These are phyloP conservation scores for Gambusia affinis DNA, from an alignment of 2,113 vertebrate species.

Conservation along the genomic window DNA sequence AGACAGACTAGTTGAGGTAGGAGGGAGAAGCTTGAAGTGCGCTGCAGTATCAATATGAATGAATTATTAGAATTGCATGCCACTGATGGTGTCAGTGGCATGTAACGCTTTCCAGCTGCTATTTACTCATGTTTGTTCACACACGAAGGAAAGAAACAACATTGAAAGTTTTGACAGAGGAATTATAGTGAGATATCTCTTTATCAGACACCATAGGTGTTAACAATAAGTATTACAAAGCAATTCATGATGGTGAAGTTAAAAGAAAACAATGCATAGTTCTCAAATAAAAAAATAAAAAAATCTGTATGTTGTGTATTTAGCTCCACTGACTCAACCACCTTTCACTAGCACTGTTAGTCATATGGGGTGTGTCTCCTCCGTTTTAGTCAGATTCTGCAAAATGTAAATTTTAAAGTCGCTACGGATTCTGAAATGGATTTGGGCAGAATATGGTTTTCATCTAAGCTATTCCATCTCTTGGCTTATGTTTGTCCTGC, in stretches of 20 bases:
- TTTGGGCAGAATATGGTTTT: not conserved
- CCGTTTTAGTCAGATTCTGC: not conserved
- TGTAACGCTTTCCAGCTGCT: not conserved
- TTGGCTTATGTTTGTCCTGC: not conserved
- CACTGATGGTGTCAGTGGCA: not conserved
- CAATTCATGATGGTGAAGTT: no score
- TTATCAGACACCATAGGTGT: not conserved
- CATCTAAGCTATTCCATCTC: not conserved
- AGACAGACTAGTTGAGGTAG: constrained; percentile 91
- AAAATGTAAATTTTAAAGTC: not conserved
- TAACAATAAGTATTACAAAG: no score
- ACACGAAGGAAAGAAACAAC: not conserved
- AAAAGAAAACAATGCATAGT: no score
- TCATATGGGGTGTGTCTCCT: not conserved
- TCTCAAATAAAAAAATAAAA: no score
- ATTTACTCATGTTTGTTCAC: not conserved
- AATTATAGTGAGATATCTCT: not conserved
- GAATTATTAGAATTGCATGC: not conserved
- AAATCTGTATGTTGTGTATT: no score
- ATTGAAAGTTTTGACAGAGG: not conserved
- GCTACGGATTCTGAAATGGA: not conserved
- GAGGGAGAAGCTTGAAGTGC: not conserved
- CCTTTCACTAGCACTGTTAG: not conserved
- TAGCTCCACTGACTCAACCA: no score
- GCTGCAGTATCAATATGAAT: not conserved